Evolutionary conservation across 1,140 invertebrate genomes (phyloP), one percentile per base, ranked within the genome.

Genomic region (Saccostrea glomerata): DNA sequence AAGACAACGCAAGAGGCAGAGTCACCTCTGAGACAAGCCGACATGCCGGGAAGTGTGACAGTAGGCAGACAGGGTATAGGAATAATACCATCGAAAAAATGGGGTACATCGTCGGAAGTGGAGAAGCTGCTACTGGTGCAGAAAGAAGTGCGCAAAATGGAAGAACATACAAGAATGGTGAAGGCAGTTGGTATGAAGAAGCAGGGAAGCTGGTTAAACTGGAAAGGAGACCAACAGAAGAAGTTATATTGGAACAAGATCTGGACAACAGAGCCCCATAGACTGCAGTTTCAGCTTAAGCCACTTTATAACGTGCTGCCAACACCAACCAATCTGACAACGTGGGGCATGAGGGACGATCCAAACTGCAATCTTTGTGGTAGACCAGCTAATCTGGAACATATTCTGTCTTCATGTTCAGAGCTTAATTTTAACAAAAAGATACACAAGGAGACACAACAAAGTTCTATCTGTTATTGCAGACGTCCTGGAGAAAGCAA

Each of bases 41-140:
- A 89, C 85, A 86, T 89, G n/a, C 58, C 86, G 13, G 85, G 88
- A n/a, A 66, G 56, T 63, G 58, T 86, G n/a, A 56, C 84, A 25
- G 25, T 86, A 12, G n/a, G 58, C 13, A 82, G 66, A n/a, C 86
- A 87, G 20, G 73, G 73, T 47, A 9, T 77, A 6, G 86, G 47
- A 54, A 23, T 11, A n/a, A 87, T 70, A 87, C 15, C 36, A 25
- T 58, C 17, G 47, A 23, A 5, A 54, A 60, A 25, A 36, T 36
- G 30, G 30, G 30, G 30, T 36, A 36, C 30, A 36, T 36, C 30
- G 30, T 36, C 30, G 30, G 23, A 84, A 15, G 85, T 60, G 60
- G 54, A 25, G 17, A 17, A 36, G 30, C 0, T 0, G 30, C 30
- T 1, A 36, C 30, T 36, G 30, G 30, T 36, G 30, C 30, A 36